phyloP scores from a whole-genome alignment of 2,888 invertebrate genomes.

The Panzeria rudis region DNA sequence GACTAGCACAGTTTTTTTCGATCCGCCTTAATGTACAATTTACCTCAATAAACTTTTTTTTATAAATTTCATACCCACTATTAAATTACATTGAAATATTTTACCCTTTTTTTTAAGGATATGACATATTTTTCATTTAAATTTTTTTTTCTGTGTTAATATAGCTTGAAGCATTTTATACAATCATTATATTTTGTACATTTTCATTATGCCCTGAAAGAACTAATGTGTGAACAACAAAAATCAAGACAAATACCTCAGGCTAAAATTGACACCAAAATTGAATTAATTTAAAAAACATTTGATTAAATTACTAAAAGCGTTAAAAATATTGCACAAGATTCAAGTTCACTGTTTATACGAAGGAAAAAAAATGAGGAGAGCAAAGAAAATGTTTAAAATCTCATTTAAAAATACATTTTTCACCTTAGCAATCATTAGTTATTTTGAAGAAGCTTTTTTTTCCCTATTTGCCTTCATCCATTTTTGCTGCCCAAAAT shows the following conservation, averaged over 20 bases:
- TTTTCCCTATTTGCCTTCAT: background rate
- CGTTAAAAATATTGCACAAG: constrained; percentile 47
- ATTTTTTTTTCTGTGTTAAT: constrained; percentile 9
- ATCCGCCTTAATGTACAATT: background rate
- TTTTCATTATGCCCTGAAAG: constrained; percentile 2
- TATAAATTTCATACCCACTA: constrained; percentile 5
- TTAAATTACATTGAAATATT: constrained; percentile 12
- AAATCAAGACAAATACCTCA: constrained; percentile 22
- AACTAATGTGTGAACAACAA: background rate
- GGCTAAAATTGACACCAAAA: constrained; percentile 64
- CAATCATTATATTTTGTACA: constrained; percentile 7
- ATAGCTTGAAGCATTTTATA: constrained; percentile 29
- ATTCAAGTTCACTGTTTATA: constrained; percentile 48
- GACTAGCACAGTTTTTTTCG: too few relatives aligned
- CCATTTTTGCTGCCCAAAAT: background rate
- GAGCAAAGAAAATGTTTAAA: constrained; percentile 6
- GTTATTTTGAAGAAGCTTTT: constrained; percentile 30
- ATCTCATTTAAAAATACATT: constrained; percentile 61
- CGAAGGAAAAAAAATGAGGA: background rate
- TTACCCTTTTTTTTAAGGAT: constrained; percentile 20
- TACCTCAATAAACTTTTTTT: background rate
- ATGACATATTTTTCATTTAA: constrained; percentile 37
- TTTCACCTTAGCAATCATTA: constrained; percentile 55
- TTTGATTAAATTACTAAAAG: constrained; percentile 57
- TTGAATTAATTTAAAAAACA: constrained; percentile 62